Evolutionary conservation across 2,888 invertebrate species (phyloP), one percentile per base, ranked within the genome.

Genomic region (Heliconius aoede): DNA sequence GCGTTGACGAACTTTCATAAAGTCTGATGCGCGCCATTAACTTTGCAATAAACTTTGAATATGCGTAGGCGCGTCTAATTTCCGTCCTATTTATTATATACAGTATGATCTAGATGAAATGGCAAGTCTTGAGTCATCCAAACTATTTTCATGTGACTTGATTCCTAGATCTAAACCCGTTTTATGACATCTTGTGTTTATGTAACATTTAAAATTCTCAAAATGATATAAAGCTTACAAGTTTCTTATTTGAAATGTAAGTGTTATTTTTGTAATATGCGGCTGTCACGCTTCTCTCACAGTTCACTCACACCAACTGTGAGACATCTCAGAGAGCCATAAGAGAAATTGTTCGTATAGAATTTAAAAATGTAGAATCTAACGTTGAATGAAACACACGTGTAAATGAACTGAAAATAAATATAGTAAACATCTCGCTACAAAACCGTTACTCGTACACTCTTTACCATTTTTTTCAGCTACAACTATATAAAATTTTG

Each of bases 61-160:
- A 62, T 78, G 82, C 79, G 87, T 89, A 84, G 88, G 86, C 85
- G 82, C 84, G 83, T 81, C 85, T 88, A 87, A 86, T 88, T 87
- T 88, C 86, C 86, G 88, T 85, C 88, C 86, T 86, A 87, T 88
- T 86, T 88, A 87, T 85, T 84, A 85, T 80, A 82, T 83, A 83
- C 82, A 84, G 80, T 81, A 81, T 84, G 82, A 86, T 85, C 78
- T 78, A 77, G 81, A 79, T 85, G 85, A 85, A 85, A 86, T 85
- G 78, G 80, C 74, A 76, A 73, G 72, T 75, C 65, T 73, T 81
- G 80, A 80, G 61, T 82, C 81, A 80, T 75, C 76, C 62, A 61
- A 60, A 76, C 78, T 81, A 80, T 80, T 80, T 82, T 80, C 68
- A 80, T 68, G 58, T 74, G 72, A 69, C 76, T 73, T 60, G 74